phyloP scores from a whole-genome alignment of 2,113 vertebrate genomes.

The Cinclus mexicanus region DNA sequence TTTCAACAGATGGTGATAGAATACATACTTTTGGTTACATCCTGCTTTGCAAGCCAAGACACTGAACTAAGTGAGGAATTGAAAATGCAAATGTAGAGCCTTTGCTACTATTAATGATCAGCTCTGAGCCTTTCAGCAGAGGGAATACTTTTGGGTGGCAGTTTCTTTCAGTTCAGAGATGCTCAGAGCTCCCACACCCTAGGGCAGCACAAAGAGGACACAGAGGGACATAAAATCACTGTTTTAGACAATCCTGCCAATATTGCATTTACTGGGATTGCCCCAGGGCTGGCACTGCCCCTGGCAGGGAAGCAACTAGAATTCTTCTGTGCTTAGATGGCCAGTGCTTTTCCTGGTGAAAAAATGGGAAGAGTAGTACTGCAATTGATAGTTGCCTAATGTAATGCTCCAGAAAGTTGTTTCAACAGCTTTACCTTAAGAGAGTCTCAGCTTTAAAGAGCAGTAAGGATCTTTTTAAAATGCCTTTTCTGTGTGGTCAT shows the following conservation, averaged over 20 bases:
- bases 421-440: neutral
- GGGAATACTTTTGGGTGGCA: neutral
- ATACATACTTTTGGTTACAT: no score
- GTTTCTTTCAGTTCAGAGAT: neutral
- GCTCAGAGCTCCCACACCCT: fast-evolving
- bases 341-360: neutral
- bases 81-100: neutral
- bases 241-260: neutral
- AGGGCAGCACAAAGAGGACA: neutral
- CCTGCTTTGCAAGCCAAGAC: no score
- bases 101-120: neutral
- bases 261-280: neutral
- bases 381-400: neutral
- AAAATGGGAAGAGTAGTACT: neutral
- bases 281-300: neutral
- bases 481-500: neutral
- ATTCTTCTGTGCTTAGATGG: neutral
- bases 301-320: neutral
- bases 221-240: neutral
- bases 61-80: neutral
- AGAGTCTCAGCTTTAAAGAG: neutral
- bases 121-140: neutral
- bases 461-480: neutral
- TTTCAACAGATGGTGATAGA: no score
- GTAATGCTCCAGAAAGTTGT: constrained; percentile 13